phyloP scores from a whole-genome alignment of 2,113 vertebrate genomes.

The Chaetodon auriga region DNA sequence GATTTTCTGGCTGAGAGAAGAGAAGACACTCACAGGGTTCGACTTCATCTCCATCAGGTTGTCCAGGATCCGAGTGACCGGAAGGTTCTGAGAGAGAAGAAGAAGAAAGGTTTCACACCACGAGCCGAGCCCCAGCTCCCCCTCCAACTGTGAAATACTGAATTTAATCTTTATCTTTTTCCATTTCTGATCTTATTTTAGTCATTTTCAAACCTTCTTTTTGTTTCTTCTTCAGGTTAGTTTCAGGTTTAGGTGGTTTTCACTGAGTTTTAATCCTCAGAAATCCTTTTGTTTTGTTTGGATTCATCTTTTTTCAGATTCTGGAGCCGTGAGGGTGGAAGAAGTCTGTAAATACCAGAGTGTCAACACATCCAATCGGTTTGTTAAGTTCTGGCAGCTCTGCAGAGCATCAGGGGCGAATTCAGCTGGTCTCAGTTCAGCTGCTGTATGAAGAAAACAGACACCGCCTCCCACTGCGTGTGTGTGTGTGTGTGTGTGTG shows the following conservation, averaged over 20 bases:
- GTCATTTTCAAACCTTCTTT: not conserved
- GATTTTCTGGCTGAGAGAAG: too few species aligned
- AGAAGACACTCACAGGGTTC: constrained; percentile 87
- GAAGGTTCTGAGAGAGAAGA: constrained; percentile 89
- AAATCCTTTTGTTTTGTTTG: constrained; percentile 18
- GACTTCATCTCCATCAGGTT: constrained; percentile 97
- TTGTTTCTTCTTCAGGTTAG: not conserved
- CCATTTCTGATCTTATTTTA: too few species aligned
- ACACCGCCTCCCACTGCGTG: constrained; percentile 11
- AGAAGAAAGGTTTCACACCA: too few species aligned
- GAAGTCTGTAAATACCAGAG: constrained; percentile 18
- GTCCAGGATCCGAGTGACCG: constrained; percentile 93
- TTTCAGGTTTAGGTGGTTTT: not conserved
- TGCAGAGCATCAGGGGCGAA: not conserved
- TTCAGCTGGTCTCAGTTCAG: not conserved
- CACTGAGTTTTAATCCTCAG: not conserved
- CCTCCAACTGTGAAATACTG: too few species aligned
- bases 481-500: not conserved
- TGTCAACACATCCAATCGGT: not conserved
- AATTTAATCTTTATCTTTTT: not conserved
- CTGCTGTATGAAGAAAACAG: constrained; percentile 48
- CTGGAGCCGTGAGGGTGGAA: not conserved
- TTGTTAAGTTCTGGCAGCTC: constrained; percentile 15
- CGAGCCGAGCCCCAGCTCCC: too few species aligned
- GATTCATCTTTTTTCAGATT: not conserved